phyloP scores from a whole-genome alignment of 2,888 invertebrate genomes.

The Coenonympha arcania region DNA sequence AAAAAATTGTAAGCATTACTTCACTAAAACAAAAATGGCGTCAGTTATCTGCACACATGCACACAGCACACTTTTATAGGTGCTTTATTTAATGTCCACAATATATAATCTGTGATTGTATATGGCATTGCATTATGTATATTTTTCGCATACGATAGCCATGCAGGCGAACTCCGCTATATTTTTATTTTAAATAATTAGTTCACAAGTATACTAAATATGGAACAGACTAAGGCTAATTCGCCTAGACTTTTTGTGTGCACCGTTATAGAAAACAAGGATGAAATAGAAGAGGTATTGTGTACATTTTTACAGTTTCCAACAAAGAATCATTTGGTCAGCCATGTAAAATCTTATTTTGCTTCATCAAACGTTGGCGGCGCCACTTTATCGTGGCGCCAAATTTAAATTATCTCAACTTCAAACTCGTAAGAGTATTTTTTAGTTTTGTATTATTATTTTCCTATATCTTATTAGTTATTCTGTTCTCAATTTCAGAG shows the following conservation, averaged over 20 bases:
- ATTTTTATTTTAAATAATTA: conserved; percentile 74
- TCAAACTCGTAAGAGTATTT: conserved; percentile 21
- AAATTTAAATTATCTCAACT: conserved; percentile 55
- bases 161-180: conserved; percentile 76
- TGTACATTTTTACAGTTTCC: conserved; percentile 64
- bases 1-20: too few relatives aligned
- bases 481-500: conserved; percentile 77
- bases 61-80: conserved; percentile 15
- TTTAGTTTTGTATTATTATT: conserved; percentile 32
- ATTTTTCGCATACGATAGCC: conserved; percentile 76
- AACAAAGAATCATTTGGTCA: conserved; percentile 71
- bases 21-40: conserved; percentile 17
- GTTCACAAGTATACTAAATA: conserved; percentile 66
- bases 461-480: conserved; percentile 23
- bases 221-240: conserved; percentile 75
- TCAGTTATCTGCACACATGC: conserved; percentile 27
- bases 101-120: conserved; percentile 59
- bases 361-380: conserved; percentile 62
- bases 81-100: conserved; percentile 19
- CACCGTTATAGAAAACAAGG: conserved; percentile 89
- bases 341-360: conserved; percentile 67
- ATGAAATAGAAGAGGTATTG: conserved; percentile 92
- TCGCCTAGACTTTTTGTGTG: conserved; percentile 85
- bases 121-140: conserved; percentile 66
- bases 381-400: conserved; percentile 61